Evolutionary conservation across 37 sponge, comb jelly and placozoan species (phyloP), one percentile per base, ranked within the genome.

Genomic region (Aphrocallistes beatrix): DNA sequence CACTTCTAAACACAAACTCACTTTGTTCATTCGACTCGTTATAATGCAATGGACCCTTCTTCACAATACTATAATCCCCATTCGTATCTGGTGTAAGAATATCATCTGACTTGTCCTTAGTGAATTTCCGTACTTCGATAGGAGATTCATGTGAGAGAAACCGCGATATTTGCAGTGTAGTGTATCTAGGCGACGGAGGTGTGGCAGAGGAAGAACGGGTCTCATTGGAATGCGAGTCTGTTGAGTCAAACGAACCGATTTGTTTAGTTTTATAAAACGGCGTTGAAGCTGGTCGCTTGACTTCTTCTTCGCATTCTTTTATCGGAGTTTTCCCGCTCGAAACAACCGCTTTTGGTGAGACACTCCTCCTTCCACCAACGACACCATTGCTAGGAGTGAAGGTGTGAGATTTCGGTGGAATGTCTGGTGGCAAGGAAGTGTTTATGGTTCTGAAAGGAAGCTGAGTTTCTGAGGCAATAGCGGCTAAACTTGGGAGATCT

Each of bases 211-310:
- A 60, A 21, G 75, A 60, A 25, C 21, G 8, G 32, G 75, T 60
- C 3, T 60, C 75, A 30, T 60, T 60, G n/a, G 75, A 60, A 60
- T 60, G 75, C 3, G 75, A 60, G n/a, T 60, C 75, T 60, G 75
- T 60, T 19, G 75, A 60, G 32, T 60, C 75, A 60, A 3, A 60
- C 8, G 75, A 60, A 13, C 10, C n/a, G n/a, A n/a, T n/a, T n/a
- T n/a, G n/a, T n/a, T n/a, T n/a, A n/a, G n/a, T n/a, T n/a, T n/a
- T n/a, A n/a, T n/a, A n/a, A n/a, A n/a, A n/a, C n/a, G n/a, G n/a
- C n/a, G n/a, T n/a, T n/a, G n/a, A n/a, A n/a, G n/a, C n/a, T n/a
- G n/a, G n/a, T n/a, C n/a, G n/a, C n/a, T n/a, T n/a, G n/a, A n/a
- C n/a, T n/a, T n/a, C n/a, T n/a, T n/a, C n/a, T n/a, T n/a, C n/a